Evolutionary conservation across 2,888 invertebrate genomes (phyloP), one percentile per base, ranked within the genome.

Genomic region (Conops quadrifasciatus): DNA sequence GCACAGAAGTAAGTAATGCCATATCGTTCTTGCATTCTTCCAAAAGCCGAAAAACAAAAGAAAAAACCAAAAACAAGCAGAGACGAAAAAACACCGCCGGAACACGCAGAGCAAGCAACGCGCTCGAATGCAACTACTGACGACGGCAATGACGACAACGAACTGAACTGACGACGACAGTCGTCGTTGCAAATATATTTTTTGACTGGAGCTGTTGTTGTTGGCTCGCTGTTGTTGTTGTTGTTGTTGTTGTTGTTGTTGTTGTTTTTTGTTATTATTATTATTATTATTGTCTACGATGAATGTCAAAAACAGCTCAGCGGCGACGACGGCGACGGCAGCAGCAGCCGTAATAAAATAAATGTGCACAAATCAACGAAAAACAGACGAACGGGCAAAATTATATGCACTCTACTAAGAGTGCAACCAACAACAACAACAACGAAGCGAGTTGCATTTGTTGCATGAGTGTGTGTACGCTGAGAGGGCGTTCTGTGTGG

Each of bases 51-150:
- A 16, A 49, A 49, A 15, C 15, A 30, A 26, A 59, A 19, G n/a
- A n/a, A 62, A 24, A 30, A 26, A 65, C 7, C 62, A 62, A 62
- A 30, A 62, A 36, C 62, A 60, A 28, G 15, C n/a, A 36, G 26
- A 60, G 19, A 36, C 3, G 30, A 43, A 30, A 49, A 21, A 66
- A 66, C 21, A 36, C 56, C 24, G 56, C 28, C 53, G 21, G 53
- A 26, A 26, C 51, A 19, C 19, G 36, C 4, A 36, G 9, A 36
- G 9, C 9, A 76, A 76, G 72, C 75, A 77, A 75, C 77, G 77
- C 74, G 76, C 75, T 49, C 67, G 47, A 73, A 77, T 76, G 78
- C 77, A 75, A 72, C 76, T 75, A 36, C 9, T 36, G 36, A 36
- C 36, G 71, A 74, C 58, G 66, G 73, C 74, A 68, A 72, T 70